Conservation (phyloP, 2,113 vertebrate genomes). For the Boleophthalmus pectinirostris region DNA sequence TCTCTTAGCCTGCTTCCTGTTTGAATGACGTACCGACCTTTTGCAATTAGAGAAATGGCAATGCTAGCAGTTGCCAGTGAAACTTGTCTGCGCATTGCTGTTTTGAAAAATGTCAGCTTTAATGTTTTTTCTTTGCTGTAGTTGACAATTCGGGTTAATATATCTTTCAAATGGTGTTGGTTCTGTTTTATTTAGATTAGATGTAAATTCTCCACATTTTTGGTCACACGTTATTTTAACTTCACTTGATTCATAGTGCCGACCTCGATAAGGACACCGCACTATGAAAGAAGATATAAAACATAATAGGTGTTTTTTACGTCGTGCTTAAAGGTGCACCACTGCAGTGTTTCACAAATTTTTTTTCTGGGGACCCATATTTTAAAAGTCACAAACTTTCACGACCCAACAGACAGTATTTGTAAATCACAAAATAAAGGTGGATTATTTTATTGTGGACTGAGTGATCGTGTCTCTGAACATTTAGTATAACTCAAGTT, state of each 20-base stretch:
- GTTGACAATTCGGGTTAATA: constrained; percentile 40
- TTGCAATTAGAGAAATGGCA: constrained; percentile 27
- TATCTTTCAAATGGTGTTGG: constrained; percentile 24
- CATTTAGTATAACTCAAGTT: too few relatives aligned
- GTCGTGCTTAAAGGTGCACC: too few relatives aligned
- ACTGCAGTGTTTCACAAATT: too few relatives aligned
- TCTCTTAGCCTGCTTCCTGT: constrained; percentile 46
- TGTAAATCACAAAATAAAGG: too few relatives aligned
- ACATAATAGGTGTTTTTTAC: too few relatives aligned
- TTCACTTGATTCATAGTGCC: not conserved
- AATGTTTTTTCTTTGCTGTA: constrained; percentile 41
- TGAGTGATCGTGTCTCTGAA: too few relatives aligned
- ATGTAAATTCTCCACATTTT: not conserved
- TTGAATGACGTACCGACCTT: constrained; percentile 11
- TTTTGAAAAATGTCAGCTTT: constrained; percentile 42
- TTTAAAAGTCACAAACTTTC: too few relatives aligned
- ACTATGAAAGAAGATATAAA: not conserved
- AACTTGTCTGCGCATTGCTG: constrained; percentile 20
- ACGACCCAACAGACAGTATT: too few relatives aligned
- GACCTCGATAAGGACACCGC: not conserved
- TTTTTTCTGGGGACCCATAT: too few relatives aligned
- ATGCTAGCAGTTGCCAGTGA: constrained; percentile 25
- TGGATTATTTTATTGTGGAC: too few relatives aligned
- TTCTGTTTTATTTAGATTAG: not conserved
- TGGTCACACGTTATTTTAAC: not conserved